Base-by-base conservation (phyloP, 2,888 invertebrate species). In the Spodoptera exigua region DNA sequence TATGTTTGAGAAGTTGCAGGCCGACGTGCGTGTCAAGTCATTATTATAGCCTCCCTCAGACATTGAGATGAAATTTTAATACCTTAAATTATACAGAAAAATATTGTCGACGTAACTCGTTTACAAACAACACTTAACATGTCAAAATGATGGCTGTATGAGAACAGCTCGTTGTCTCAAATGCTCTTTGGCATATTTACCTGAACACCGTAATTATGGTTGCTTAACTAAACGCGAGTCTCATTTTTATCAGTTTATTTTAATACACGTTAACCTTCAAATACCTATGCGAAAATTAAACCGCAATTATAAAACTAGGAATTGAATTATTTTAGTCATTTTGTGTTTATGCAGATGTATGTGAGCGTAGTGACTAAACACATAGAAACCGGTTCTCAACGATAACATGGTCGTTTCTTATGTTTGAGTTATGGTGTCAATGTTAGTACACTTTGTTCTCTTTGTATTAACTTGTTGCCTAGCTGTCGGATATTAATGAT, bases 41-140 rank as follows among this genome's bases (percentile, higher is more conserved):
- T 82, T 76, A 84, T 84, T 83, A 84, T 73, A 76, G 76, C 72
- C 56, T 59, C 52, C 70, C 63, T 35, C 72, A 71, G 73, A 78
- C 76, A 68, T 70, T 70, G 78, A 80, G 81, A 84, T 81, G 83
- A 84, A 82, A 82, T 81, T 80, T 82, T 82, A 82, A 86, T 79
- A 75, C 67, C 56, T 68, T 76, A 76, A 82, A 86, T 86, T 83
- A 81, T 81, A 74, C 76, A 73, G 72, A 80, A 81, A 86, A 84
- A 82, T 81, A 86, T 83, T 83, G 84, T 84, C 80, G 85, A 82
- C 80, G 74, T 72, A 61, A 66, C 67, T 78, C 74, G 80, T 78
- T 85, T 82, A 83, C 82, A 82, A 78, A 77, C 68, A 54, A 61
- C 79, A 85, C 78, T 88, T 87, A 83, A 67, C 68, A 74, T 83